Conservation (phyloP, 2,113 vertebrate genomes). For the Oreochromis niloticus region DNA sequence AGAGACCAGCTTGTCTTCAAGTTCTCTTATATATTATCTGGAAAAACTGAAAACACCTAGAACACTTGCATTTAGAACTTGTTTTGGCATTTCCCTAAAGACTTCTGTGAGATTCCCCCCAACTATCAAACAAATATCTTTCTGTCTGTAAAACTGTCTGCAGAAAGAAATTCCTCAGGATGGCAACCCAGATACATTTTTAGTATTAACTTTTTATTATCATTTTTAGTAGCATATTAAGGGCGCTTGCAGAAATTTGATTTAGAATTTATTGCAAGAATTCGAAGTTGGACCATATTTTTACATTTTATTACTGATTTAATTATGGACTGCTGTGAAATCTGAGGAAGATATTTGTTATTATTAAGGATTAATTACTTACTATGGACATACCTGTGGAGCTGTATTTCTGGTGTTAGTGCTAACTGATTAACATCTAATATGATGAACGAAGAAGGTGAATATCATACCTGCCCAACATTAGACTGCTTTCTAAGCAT, state of each 20-base stretch:
- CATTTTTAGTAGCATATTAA: background rate
- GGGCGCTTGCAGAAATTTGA: background rate
- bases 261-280: background rate
- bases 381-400: background rate
- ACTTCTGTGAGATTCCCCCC: background rate
- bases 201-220: background rate
- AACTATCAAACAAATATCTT: background rate
- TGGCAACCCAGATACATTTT: background rate
- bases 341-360: background rate
- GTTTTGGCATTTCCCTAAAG: background rate
- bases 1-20: conserved; percentile 15
- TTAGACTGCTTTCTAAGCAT: background rate
- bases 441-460: background rate
- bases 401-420: background rate
- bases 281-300: background rate
- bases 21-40: background rate
- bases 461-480: background rate
- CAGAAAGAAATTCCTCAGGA: background rate
- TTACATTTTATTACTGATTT: background rate
- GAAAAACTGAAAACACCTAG: background rate
- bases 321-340: background rate
- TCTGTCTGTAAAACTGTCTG: background rate
- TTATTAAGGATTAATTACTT: background rate
- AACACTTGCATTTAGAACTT: background rate
- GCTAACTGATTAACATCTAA: background rate